Conservation (phyloP, 2,113 vertebrate species). For the Etheostoma spectabile region DNA sequence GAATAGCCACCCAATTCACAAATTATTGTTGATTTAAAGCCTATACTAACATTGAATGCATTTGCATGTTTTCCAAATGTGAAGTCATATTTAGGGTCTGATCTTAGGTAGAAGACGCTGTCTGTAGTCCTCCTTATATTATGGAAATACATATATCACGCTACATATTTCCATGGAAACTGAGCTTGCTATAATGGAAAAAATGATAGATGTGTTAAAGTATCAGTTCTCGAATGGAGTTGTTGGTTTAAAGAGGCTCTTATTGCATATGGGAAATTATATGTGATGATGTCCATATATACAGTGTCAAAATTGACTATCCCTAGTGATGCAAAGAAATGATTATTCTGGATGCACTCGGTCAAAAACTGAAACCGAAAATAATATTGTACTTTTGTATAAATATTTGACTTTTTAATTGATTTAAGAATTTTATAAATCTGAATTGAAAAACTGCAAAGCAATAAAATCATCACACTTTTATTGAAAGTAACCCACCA, state of each 20-base stretch:
- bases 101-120: slow-evolving; percentile 14
- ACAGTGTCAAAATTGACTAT: not conserved
- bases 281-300: not conserved
- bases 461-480: too few relatives aligned
- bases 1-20: slow-evolving; percentile 29
- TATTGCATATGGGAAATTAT: slow-evolving; percentile 1
- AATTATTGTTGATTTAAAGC: slow-evolving; percentile 53
- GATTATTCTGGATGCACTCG: too few relatives aligned
- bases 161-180: slow-evolving; percentile 60
- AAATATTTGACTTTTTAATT: too few relatives aligned
- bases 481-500: too few relatives aligned
- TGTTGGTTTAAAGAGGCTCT: not conserved
- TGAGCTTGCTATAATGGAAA: slow-evolving; percentile 12
- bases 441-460: too few relatives aligned
- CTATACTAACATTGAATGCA: slow-evolving; percentile 27
- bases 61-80: slow-evolving; percentile 42
- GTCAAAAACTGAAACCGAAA: too few relatives aligned
- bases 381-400: too few relatives aligned
- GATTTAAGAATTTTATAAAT: too few relatives aligned
- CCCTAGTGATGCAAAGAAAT: not conserved
- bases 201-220: slow-evolving; percentile 13
- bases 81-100: slow-evolving; percentile 36
- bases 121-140: not conserved
- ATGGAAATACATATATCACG: slow-evolving; percentile 7
- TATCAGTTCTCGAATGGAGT: not conserved